Percentiles rank a stretch among this genome's conserved stretches.
These are phyloP conservation scores for Anisognathus igniventris DNA, from an alignment of 2,797 vertebrate species.

Conservation along the genomic window DNA sequence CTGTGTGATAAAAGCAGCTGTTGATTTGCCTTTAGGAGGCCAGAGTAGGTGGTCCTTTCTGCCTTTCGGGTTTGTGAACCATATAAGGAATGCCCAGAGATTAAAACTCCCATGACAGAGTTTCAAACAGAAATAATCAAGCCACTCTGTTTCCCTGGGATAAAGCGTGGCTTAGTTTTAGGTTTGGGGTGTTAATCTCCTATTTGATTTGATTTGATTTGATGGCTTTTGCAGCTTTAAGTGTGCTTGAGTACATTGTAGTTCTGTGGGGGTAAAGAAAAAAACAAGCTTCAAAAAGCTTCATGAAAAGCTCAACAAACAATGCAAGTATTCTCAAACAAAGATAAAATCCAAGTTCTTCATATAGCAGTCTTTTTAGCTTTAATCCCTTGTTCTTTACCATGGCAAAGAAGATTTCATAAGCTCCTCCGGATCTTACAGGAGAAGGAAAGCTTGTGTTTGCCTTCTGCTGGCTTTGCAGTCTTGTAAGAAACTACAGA, in stretches of 20 bases:
- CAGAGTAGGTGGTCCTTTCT: neutral
- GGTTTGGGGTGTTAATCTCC: neutral
- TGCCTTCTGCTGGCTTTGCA: neutral
- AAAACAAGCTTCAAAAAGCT: constrained; percentile 7
- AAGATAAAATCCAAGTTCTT: constrained; percentile 3
- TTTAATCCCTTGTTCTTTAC: neutral
- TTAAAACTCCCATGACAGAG: constrained; percentile 7
- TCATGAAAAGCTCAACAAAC: neutral
- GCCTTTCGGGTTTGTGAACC: neutral
- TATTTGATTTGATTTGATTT: neutral
- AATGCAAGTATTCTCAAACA: neutral
- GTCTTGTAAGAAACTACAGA: neutral
- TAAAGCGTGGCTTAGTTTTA: neutral
- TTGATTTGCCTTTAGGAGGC: neutral
- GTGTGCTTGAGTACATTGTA: neutral
- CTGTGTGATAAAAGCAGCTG: neutral
- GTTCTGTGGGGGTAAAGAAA: neutral
- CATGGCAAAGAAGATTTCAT: neutral
- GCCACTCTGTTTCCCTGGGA: neutral
- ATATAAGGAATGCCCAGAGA: neutral
- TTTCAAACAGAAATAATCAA: constrained; percentile 34
- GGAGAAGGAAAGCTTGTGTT: neutral
- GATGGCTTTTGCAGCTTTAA: neutral
- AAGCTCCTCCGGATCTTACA: neutral
- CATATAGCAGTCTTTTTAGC: neutral